Conservation (phyloP, 2,888 invertebrate genomes). For the Agrotis segetum region DNA sequence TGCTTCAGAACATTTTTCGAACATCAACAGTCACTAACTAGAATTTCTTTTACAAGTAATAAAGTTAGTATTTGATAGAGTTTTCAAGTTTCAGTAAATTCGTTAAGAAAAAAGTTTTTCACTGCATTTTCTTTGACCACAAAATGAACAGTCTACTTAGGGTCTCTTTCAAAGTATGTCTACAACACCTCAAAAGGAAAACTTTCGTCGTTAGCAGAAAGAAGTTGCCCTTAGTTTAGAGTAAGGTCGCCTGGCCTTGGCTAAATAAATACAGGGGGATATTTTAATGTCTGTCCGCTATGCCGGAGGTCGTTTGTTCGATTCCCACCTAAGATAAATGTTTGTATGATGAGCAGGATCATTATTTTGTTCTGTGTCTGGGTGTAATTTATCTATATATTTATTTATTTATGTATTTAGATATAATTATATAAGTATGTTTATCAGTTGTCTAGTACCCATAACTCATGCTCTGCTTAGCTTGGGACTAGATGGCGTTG, state of each 20-base stretch:
- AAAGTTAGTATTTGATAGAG: neutral
- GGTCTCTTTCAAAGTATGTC: constrained; percentile 1
- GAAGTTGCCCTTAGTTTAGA: constrained; percentile 25
- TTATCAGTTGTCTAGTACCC: too few species aligned
- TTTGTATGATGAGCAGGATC: too few species aligned
- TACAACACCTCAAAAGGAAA: constrained; percentile 36
- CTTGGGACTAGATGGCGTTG: too few species aligned
- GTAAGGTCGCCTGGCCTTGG: neutral
- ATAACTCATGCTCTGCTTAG: too few species aligned
- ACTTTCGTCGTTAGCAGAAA: constrained; percentile 44
- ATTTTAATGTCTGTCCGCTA: constrained; percentile 8
- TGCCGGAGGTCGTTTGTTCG: too few species aligned
- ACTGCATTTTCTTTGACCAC: constrained; percentile 43
- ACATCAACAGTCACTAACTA: neutral
- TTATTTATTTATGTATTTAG: too few species aligned
- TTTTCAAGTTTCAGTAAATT: neutral
- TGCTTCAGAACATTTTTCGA: neutral
- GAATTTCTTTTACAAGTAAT: neutral
- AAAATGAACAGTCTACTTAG: constrained; percentile 26
- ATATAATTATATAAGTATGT: too few species aligned
- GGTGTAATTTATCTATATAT: too few species aligned
- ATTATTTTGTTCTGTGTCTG: too few species aligned
- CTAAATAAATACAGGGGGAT: constrained; percentile 22
- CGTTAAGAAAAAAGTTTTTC: constrained; percentile 10
- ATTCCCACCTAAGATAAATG: too few species aligned